phyloP scores from a whole-genome alignment of 1,140 invertebrate genomes.

The Macrobrachium rosenbergii region DNA sequence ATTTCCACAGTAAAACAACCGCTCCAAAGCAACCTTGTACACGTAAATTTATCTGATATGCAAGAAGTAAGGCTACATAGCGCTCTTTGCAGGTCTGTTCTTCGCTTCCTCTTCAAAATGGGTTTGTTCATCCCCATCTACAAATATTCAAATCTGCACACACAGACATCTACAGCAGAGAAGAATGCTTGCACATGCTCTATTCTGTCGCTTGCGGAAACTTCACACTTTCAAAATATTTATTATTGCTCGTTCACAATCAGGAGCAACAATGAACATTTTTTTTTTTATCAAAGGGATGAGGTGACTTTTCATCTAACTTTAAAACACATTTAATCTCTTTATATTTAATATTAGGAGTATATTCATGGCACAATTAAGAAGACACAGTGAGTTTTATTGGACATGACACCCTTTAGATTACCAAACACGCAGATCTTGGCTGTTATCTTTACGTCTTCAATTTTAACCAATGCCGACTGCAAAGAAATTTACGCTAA shows the following conservation, averaged over 20 bases:
- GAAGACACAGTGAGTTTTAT: conserved; percentile 67
- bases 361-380: conserved; percentile 67
- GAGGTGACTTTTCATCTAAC: conserved; percentile 41
- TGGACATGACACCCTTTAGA: conserved; percentile 61
- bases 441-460: conserved; percentile 6
- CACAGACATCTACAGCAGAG: conserved; percentile 32
- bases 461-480: neutral
- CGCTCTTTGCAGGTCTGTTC: conserved; percentile 25
- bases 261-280: conserved; percentile 50
- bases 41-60: conserved; percentile 58
- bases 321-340: conserved; percentile 53
- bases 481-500: neutral
- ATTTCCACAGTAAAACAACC: neutral
- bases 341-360: conserved; percentile 58
- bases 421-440: conserved; percentile 51
- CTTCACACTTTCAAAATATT: conserved; percentile 33
- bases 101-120: neutral
- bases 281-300: neutral
- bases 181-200: conserved; percentile 40
- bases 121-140: conserved; percentile 17
- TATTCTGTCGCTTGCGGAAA: conserved; percentile 12
- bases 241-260: conserved; percentile 41
- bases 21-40: conserved; percentile 42
- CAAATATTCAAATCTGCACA: conserved; percentile 48
- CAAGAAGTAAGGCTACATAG: conserved; percentile 60